Conservation (phyloP, 2,113 vertebrate genomes). For the Chaetura pelagica region DNA sequence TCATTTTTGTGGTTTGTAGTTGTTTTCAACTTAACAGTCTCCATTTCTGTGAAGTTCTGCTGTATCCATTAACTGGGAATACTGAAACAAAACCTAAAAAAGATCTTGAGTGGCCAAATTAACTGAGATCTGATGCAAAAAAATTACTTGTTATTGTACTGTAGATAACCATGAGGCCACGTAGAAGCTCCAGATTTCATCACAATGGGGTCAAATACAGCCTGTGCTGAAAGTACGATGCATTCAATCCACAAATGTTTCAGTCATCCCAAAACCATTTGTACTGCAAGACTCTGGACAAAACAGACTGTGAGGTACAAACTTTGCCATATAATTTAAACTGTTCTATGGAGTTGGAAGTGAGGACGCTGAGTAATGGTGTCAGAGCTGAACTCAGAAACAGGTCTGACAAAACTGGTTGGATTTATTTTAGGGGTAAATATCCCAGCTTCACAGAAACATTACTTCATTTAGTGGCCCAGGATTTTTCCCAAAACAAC, state of each 20-base stretch:
- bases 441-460: background rate
- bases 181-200: background rate
- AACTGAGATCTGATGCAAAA: background rate
- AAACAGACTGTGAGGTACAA: background rate
- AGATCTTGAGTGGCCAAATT: background rate
- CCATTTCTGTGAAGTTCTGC: background rate
- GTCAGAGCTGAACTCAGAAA: background rate
- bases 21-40: background rate
- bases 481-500: background rate
- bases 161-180: background rate
- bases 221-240: background rate
- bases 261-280: background rate
- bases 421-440: accelerated
- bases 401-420: background rate
- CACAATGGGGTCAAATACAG: background rate
- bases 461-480: background rate
- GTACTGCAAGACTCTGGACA: background rate
- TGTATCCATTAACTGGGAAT: background rate
- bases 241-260: background rate
- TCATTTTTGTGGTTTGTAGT: background rate
- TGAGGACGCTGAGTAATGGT: background rate
- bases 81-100: background rate
- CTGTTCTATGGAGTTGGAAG: background rate
- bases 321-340: background rate
- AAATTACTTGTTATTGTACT: background rate